A percentile compares a stretch with the other conserved stretches of the same genome.
These are phyloP conservation scores for Hypsopygia costalis DNA, from an alignment of 2,888 invertebrate species.

Conservation along the genomic window DNA sequence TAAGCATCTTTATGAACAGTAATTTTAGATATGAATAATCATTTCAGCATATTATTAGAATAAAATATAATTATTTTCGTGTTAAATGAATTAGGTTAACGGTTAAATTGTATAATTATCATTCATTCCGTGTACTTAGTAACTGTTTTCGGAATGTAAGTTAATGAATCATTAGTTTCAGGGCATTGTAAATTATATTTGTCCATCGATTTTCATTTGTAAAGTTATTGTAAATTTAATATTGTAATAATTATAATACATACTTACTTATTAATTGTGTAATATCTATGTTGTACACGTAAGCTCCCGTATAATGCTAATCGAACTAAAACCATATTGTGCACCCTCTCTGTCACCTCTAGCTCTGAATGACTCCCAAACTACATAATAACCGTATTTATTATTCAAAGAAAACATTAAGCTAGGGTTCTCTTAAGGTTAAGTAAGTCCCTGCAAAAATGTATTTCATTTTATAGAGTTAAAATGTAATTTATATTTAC, in stretches of 20 bases:
- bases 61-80: not conserved
- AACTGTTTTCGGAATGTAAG: not conserved
- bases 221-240: not conserved
- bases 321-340: slow-evolving; percentile 11
- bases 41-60: slow-evolving; percentile 15
- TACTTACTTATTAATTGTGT: not conserved
- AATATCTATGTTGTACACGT: slow-evolving; percentile 4
- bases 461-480: slow-evolving; percentile 66
- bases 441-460: slow-evolving; percentile 60
- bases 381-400: slow-evolving; percentile 16
- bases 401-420: slow-evolving; percentile 59
- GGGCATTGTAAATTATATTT: too few relatives aligned
- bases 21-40: too few relatives aligned
- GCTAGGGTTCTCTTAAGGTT: slow-evolving; percentile 47
- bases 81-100: slow-evolving; percentile 1
- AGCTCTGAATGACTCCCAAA: slow-evolving; percentile 29
- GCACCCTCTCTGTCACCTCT: slow-evolving; percentile 36
- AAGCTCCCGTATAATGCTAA: not conserved
- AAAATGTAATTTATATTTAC: slow-evolving; percentile 17
- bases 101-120: not conserved
- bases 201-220: too few relatives aligned
- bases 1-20: too few relatives aligned
- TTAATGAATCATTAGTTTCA: not conserved
- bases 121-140: not conserved
- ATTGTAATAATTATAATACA: not conserved